Percentiles rank a stretch among this genome's conserved stretches.
Conservation (phyloP, 2,113 vertebrate species). For the Caranx ignobilis region DNA sequence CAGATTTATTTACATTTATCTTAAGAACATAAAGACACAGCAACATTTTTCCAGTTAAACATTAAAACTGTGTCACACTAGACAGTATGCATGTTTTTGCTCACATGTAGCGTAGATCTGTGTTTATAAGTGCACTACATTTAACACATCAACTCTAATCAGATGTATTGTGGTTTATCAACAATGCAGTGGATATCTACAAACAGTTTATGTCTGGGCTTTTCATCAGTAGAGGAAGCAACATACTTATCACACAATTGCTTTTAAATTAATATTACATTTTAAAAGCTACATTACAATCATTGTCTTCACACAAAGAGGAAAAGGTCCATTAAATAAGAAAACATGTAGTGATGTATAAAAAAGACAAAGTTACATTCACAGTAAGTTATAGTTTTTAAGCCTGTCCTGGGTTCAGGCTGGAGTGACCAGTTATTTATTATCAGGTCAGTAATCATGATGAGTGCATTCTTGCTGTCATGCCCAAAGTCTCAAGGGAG, state of each 20-base stretch:
- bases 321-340: conserved; percentile 23
- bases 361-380: conserved; percentile 41
- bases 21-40: conserved; percentile 1
- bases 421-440: conserved; percentile 12
- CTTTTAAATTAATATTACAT: conserved; percentile 9
- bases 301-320: conserved; percentile 23
- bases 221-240: conserved; percentile 14
- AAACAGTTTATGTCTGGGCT: conserved; percentile 18
- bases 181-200: not conserved
- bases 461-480: not conserved
- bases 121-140: conserved; percentile 12
- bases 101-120: conserved; percentile 1
- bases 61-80: conserved; percentile 1
- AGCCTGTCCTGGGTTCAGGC: conserved; percentile 21
- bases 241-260: conserved; percentile 1
- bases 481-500: not conserved
- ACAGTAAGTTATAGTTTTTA: conserved; percentile 20
- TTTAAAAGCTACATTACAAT: conserved; percentile 36
- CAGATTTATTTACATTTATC: conserved; percentile 57
- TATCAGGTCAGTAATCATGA: conserved; percentile 27
- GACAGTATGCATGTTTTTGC: conserved; percentile 11
- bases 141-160: conserved; percentile 25
- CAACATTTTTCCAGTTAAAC: conserved; percentile 18
- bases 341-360: conserved; percentile 13
- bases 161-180: conserved; percentile 22